phyloP scores from a whole-genome alignment of 1,140 invertebrate species.

The Ladona fulva region DNA sequence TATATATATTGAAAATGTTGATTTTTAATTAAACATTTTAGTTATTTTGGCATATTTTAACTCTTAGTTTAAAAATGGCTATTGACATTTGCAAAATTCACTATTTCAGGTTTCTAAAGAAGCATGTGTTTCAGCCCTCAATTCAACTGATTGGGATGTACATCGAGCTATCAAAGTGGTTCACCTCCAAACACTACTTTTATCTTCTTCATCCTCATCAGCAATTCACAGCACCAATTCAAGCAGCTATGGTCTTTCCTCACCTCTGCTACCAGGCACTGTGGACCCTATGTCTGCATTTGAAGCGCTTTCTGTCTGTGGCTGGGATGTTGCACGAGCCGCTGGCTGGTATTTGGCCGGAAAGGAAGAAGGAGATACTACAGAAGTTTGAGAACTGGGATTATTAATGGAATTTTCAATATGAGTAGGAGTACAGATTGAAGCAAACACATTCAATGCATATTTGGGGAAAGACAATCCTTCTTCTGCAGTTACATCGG shows the following conservation, averaged over 20 bases:
- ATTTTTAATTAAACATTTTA: no score
- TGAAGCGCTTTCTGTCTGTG: constrained; percentile 18
- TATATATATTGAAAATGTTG: no score
- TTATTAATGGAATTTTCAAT: not conserved
- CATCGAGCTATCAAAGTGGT: constrained; percentile 80
- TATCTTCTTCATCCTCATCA: constrained; percentile 30
- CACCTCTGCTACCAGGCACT: not conserved
- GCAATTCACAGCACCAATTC: constrained; percentile 24
- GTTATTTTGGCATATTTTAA: no score
- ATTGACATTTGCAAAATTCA: no score
- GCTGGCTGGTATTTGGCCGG: constrained; percentile 21
- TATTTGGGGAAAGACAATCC: no score
- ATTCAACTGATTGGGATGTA: constrained; percentile 80
- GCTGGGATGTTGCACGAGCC: constrained; percentile 22
- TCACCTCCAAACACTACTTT: constrained; percentile 57
- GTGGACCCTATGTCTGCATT: constrained; percentile 13
- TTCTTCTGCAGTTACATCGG: no score
- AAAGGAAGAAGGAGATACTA: constrained; percentile 20
- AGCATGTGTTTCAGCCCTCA: constrained; percentile 68
- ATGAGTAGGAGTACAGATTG: no score
- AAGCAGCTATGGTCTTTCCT: not conserved
- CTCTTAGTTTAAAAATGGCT: no score
- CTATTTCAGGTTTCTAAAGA: constrained; percentile 57
- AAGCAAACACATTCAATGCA: no score
- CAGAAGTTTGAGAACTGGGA: constrained; percentile 20